These are phyloP conservation scores for Amblyopsis rosae DNA, from an alignment of 2,113 vertebrate species.

Conservation along the genomic window DNA sequence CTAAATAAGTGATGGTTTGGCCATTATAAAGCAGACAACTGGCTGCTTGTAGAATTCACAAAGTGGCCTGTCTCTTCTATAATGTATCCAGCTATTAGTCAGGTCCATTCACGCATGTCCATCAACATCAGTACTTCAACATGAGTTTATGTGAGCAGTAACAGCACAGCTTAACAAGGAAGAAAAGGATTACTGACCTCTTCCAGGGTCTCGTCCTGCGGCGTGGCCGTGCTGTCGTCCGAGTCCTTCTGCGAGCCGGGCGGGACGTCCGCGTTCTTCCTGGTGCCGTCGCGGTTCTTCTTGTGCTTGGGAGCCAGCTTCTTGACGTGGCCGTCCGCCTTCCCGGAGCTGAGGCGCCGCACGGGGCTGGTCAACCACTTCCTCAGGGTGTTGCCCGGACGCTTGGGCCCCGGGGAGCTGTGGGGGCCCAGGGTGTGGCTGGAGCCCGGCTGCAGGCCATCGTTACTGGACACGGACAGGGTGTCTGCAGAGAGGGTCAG, in stretches of 20 bases:
- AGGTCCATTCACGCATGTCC: too few relatives aligned
- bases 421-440: constrained; percentile 90
- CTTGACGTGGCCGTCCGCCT: constrained; percentile 94
- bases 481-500: constrained; percentile 78
- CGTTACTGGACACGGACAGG: constrained; percentile 93
- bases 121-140: too few relatives aligned
- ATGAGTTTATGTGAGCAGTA: too few relatives aligned
- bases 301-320: constrained; percentile 97
- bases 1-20: too few relatives aligned
- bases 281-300: constrained; percentile 90
- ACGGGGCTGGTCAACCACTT: constrained; percentile 99
- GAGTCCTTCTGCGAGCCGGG: constrained; percentile 93
- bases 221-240: constrained; percentile 92
- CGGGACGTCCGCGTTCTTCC: constrained; percentile 87
- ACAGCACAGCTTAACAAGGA: neutral
- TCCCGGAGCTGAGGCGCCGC: constrained; percentile 94
- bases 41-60: too few relatives aligned
- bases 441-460: constrained; percentile 88
- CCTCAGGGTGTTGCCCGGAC: constrained; percentile 95
- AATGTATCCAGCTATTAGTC: too few relatives aligned
- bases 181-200: constrained; percentile 76
- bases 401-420: constrained; percentile 94
- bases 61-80: too few relatives aligned
- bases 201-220: constrained; percentile 94
- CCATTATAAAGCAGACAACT: too few relatives aligned